These are phyloP conservation scores for Antheraea pernyi DNA, from an alignment of 1,140 invertebrate genomes.

Conservation along the genomic window DNA sequence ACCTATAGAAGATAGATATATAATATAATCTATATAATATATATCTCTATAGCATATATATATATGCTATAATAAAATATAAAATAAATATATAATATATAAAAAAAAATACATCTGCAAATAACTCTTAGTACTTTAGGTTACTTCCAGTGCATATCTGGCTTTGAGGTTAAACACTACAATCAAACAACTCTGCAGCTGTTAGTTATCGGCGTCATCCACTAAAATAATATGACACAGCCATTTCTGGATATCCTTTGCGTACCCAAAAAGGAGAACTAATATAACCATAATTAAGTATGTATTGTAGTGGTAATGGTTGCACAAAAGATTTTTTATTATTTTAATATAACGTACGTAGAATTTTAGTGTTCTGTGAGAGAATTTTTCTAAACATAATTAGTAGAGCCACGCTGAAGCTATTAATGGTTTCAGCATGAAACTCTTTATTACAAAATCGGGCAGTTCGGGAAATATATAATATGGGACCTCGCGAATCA, in stretches of 20 bases:
- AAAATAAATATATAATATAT: no score
- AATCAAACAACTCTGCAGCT: constrained; percentile 69
- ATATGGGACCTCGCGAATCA: no score
- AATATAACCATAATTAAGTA: constrained; percentile 60
- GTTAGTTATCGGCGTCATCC: constrained; percentile 72
- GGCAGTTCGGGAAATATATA: no score
- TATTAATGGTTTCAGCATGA: no score
- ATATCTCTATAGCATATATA: no score
- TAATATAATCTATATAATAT: no score
- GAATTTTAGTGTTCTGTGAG: not conserved
- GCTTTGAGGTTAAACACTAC: constrained; percentile 71
- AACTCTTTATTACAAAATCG: no score
- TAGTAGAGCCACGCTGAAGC: no score
- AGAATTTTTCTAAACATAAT: no score
- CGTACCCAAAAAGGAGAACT: constrained; percentile 53
- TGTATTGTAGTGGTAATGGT: constrained; percentile 18
- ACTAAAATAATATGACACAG: constrained; percentile 78
- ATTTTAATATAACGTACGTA: not conserved
- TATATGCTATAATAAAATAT: no score
- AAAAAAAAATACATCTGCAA: not conserved
- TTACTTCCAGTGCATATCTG: constrained; percentile 1
- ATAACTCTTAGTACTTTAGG: not conserved
- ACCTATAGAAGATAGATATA: no score
- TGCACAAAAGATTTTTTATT: constrained; percentile 12
- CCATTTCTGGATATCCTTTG: constrained; percentile 63